Conservation (phyloP, 2,888 invertebrate species). For the Cotesia congregata region DNA sequence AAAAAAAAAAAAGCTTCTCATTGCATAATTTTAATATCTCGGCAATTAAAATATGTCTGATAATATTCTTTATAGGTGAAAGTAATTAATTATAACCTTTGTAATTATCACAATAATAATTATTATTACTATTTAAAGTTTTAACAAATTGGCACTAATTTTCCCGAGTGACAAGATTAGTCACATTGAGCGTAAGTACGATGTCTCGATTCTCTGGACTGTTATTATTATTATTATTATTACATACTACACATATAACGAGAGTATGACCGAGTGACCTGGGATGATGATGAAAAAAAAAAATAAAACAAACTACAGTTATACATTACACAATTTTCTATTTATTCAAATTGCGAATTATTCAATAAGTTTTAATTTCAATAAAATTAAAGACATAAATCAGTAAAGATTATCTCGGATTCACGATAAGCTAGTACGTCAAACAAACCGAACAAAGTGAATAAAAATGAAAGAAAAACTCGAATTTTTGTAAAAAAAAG, state of each 20-base stretch:
- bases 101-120: not conserved
- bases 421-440: not conserved
- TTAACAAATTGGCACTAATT: conserved; percentile 25
- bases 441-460: not conserved
- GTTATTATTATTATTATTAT: not conserved
- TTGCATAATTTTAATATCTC: not conserved
- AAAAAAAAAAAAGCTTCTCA: not conserved
- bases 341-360: not conserved
- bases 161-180: conserved; percentile 20
- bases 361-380: not conserved
- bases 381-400: not conserved
- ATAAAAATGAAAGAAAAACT: not conserved
- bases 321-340: conserved; percentile 2
- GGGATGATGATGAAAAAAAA: not conserved
- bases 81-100: no score
- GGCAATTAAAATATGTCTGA: not conserved
- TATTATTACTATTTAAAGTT: not conserved
- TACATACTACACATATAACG: not conserved
- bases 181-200: conserved; percentile 11
- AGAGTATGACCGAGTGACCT: conserved; percentile 13
- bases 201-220: not conserved
- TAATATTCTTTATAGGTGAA: not conserved
- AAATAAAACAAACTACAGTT: not conserved
- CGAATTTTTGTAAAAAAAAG: not conserved
- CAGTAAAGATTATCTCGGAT: not conserved